A percentile compares a stretch with the other conserved stretches of the same genome.
Conservation (phyloP, 2,113 vertebrate species). For the Corvus cornix region DNA sequence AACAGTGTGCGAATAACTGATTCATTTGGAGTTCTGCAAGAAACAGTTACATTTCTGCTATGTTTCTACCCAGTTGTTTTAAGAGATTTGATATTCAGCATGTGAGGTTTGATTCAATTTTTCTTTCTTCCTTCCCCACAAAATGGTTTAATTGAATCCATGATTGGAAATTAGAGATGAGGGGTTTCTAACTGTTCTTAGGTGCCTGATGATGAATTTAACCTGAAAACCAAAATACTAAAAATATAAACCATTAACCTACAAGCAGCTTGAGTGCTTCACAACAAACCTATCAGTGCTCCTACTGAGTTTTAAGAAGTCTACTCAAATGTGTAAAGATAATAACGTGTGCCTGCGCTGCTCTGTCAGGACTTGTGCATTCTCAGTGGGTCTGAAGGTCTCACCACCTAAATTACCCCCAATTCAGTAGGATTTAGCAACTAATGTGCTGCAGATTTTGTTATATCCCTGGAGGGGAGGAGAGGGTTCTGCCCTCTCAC, state of each 20-base stretch:
- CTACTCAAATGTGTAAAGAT: background rate
- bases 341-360: background rate
- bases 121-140: constrained; percentile 4
- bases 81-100: background rate
- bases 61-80: background rate
- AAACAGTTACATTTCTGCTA: background rate
- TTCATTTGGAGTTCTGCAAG: background rate
- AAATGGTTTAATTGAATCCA: background rate
- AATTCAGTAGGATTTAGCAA: background rate
- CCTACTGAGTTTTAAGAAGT: background rate
- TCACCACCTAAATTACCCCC: background rate
- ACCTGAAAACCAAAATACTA: constrained; percentile 16
- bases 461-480: background rate
- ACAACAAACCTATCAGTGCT: background rate
- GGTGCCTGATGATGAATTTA: background rate
- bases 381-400: background rate
- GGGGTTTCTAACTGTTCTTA: background rate
- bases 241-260: constrained; percentile 10
- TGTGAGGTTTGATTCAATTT: constrained; percentile 4
- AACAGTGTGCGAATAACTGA: background rate
- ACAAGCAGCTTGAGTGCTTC: background rate
- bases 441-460: background rate
- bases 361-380: background rate
- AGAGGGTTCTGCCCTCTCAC: background rate
- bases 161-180: background rate